Base-by-base conservation (phyloP, 2,888 invertebrate species). In the Phalera bucephala region DNA sequence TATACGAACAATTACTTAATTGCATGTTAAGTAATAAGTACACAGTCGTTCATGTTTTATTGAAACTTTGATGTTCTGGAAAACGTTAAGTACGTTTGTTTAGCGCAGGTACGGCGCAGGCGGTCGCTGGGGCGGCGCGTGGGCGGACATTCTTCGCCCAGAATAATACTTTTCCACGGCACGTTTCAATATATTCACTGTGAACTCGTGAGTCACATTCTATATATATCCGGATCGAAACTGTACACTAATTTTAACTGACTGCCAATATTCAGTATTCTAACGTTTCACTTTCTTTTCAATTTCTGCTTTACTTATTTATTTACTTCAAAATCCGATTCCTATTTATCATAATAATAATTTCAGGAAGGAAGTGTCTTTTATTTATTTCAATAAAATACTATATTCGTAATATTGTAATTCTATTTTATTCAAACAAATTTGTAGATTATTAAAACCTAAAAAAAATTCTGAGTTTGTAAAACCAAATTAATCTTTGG, bases 171-270 rank as follows among this genome's bases (percentile, higher is more conserved):
- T 79, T 73, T 78, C 69, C 69, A 67, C 57, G 59, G 61, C 64
- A 58, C 63, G 70, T 78, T 81, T 77, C 72, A 64, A 79, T 79
- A 72, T 72, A 74, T 81, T 75, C 72, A 68, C 68, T 68, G 66
- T 68, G 64, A 71, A 73, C 64, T 63, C 50, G 40, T 84, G 86
- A 88, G 71, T 86, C 87, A 88, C 65, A 51, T 55, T 80, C 84
- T 88, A 87, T 80, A 71, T 74, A 73, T 87, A 87, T 54, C 58
- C 30, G 59, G 60, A 75, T 77, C 73, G 74, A 78, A 72, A 75
- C 72, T 69, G 67, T 76, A 76, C 59, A 78, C 81, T 66, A 78
- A 68, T 79, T 83, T 66, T 53, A 59, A 65, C 51, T 52, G 45
- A 50, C 45, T 60, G 47, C 49, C 46, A 59, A 56, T 46, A 43